Evolutionary conservation across 2,113 vertebrate species (phyloP).

Genomic region (Montifringilla adamsi): DNA sequence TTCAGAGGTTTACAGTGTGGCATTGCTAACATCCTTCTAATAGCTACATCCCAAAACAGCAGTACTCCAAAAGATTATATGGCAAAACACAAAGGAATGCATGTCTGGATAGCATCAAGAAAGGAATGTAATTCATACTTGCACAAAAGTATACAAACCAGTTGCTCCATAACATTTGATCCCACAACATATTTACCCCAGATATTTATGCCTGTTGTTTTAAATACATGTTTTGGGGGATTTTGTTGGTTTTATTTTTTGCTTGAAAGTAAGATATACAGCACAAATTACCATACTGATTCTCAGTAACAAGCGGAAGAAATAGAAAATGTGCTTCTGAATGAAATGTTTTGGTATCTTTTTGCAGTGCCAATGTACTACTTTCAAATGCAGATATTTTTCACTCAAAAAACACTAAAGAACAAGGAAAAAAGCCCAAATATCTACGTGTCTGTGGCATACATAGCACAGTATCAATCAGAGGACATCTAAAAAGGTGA

Average conservation of each 20-base stretch:
- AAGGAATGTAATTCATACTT: not conserved
- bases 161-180: not conserved
- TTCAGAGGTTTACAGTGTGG: not conserved
- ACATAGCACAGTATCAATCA: not conserved
- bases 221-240: not conserved
- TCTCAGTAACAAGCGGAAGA: not conserved
- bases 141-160: not conserved
- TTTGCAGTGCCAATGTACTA: not conserved
- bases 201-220: not conserved
- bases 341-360: not conserved
- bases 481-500: not conserved
- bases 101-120: not conserved
- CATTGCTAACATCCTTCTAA: not conserved
- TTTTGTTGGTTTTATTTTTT: not conserved
- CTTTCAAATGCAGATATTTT: not conserved
- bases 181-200: not conserved
- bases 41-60: not conserved
- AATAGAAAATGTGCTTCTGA: conserved; percentile 25
- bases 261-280: not conserved
- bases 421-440: not conserved
- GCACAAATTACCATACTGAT: not conserved
- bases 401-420: not conserved
- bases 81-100: not conserved
- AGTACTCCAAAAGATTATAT: not conserved
- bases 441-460: not conserved